These are phyloP conservation scores for Agrypnus murinus DNA, from an alignment of 2,888 invertebrate species.

Conservation along the genomic window DNA sequence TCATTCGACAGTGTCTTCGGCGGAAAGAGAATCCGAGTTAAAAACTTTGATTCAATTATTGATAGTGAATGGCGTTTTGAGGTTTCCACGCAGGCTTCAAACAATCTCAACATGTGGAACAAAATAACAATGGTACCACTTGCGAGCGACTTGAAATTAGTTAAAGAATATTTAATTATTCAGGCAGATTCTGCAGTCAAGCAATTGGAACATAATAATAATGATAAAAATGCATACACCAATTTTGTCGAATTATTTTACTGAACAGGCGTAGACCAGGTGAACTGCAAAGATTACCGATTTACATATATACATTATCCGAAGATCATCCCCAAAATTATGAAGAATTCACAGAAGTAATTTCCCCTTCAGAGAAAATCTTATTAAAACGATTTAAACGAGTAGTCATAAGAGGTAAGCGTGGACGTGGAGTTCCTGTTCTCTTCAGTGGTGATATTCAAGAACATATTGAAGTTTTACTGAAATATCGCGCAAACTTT, in stretches of 20 bases:
- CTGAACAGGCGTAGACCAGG: constrained; percentile 49
- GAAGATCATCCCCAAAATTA: constrained; percentile 5
- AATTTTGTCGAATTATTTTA: constrained; percentile 40
- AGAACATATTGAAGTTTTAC: constrained; percentile 32
- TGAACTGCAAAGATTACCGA: constrained; percentile 35
- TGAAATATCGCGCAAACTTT: constrained; percentile 3
- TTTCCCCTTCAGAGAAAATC: constrained; percentile 28
- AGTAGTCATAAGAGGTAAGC: constrained; percentile 36
- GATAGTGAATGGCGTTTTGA: constrained; percentile 51
- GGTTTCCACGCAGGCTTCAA: constrained; percentile 43
- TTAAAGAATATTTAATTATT: constrained; percentile 45
- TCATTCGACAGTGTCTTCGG: constrained; percentile 9
- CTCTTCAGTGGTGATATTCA: constrained; percentile 43
- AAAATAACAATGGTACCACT: constrained; percentile 49
- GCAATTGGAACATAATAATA: not conserved
- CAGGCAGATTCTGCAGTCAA: not conserved
- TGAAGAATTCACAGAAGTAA: constrained; percentile 28
- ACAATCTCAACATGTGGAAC: constrained; percentile 49
- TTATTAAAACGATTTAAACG: constrained; percentile 34
- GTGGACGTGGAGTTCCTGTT: constrained; percentile 40
- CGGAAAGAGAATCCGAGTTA: constrained; percentile 48
- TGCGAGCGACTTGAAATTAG: constrained; percentile 47
- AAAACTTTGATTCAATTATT: constrained; percentile 49
- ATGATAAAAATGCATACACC: constrained; percentile 29
- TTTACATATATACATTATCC: constrained; percentile 3